Percentiles rank a stretch among this genome's conserved stretches.
Conservation (phyloP, 64 coral and sea anemone genomes). For the Porites australiensis region DNA sequence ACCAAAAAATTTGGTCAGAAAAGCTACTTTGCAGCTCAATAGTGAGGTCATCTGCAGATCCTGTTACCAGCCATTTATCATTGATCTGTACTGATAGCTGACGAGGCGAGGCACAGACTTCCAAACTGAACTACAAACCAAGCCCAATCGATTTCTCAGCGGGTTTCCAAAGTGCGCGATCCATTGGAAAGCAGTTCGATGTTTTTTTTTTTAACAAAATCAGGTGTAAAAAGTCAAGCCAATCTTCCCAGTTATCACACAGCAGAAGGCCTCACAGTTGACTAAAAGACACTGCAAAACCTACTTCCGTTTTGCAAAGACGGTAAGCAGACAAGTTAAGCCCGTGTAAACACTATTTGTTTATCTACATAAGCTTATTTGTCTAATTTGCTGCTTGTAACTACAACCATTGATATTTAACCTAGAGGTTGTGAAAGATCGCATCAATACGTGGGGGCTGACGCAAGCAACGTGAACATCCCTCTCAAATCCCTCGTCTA, state of each 20-base stretch:
- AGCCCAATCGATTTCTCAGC: neutral
- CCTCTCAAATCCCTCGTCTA: neutral
- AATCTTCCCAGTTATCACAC: neutral
- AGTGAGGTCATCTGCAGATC: conserved; percentile 27
- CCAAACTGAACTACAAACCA: neutral
- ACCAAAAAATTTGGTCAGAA: neutral
- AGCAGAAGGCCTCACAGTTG: neutral
- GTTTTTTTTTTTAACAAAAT: conserved; percentile 30
- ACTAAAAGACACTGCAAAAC: neutral
- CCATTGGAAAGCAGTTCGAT: conserved; percentile 19
- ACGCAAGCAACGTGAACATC: neutral
- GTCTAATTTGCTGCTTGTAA: conserved; percentile 7
- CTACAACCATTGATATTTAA: conserved; percentile 21
- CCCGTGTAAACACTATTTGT: neutral
- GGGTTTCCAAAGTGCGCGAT: conserved; percentile 4
- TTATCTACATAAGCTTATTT: neutral
- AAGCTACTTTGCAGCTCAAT: neutral
- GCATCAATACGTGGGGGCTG: neutral
- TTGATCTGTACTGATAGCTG: neutral
- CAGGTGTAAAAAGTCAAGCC: neutral
- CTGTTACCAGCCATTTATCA: conserved; percentile 10
- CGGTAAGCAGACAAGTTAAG: conserved; percentile 34
- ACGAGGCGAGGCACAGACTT: neutral
- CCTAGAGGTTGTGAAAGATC: conserved; percentile 42
- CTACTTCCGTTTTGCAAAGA: neutral